These are phyloP conservation scores for Lemur catta DNA, from an alignment of 2,797 vertebrate genomes.

Conservation along the genomic window DNA sequence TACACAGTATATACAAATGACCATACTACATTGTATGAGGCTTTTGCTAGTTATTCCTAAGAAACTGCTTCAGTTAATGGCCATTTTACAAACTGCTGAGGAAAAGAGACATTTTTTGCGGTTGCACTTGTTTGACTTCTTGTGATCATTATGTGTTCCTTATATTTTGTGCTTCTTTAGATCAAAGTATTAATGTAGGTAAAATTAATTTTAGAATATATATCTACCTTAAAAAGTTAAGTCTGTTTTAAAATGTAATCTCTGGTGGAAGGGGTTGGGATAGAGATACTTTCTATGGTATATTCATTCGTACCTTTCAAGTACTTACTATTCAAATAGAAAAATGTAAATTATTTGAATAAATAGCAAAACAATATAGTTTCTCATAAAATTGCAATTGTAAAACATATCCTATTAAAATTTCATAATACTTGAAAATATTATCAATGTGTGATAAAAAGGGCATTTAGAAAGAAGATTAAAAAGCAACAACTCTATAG, in stretches of 20 bases:
- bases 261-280: background rate
- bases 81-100: background rate
- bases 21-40: background rate
- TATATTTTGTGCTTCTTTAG: constrained; percentile 1
- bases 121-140: background rate
- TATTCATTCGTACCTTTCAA: background rate
- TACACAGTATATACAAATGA: background rate
- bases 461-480: background rate
- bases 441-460: background rate
- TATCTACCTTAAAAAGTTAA: background rate
- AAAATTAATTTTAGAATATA: background rate
- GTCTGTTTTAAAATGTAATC: constrained; percentile 6
- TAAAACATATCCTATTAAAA: background rate
- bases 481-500: background rate
- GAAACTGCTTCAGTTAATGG: background rate
- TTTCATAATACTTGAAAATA: background rate
- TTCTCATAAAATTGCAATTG: background rate
- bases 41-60: background rate
- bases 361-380: background rate
- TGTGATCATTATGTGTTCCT: background rate
- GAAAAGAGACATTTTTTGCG: background rate
- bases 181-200: background rate
- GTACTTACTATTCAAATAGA: background rate
- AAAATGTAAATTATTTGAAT: constrained; percentile 6
- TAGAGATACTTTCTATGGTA: background rate